phyloP scores from a whole-genome alignment of 2,113 vertebrate genomes.

The Cynoglossus semilaevis region DNA sequence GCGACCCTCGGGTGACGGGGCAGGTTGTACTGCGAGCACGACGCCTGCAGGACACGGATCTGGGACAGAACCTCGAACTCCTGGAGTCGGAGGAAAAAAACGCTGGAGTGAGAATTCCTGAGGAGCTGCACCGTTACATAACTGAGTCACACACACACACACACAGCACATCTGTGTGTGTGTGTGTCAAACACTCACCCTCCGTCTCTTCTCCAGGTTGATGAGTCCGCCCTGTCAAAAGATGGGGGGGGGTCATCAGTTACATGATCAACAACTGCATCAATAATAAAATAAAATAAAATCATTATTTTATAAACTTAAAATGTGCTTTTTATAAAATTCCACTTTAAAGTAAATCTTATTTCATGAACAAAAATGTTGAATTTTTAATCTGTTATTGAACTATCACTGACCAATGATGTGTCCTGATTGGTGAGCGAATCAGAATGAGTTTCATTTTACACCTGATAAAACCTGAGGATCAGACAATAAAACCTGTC shows the following conservation, averaged over 20 bases:
- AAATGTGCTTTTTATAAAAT: no score
- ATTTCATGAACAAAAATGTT: no score
- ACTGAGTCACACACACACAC: slow-evolving; percentile 1
- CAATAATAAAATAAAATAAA: background rate
- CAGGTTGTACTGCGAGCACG: slow-evolving; percentile 78
- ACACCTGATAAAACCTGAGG: no score
- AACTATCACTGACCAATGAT: no score
- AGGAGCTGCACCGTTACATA: background rate
- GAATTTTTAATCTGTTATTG: no score
- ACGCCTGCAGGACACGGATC: slow-evolving; percentile 81
- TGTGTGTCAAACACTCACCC: slow-evolving; percentile 79
- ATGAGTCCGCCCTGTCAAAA: slow-evolving; percentile 81
- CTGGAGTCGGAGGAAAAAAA: slow-evolving; percentile 52
- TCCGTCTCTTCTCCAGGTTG: slow-evolving; percentile 88
- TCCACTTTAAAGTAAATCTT: no score
- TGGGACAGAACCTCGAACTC: slow-evolving; percentile 85
- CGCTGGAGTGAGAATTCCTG: no score
- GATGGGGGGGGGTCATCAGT: background rate
- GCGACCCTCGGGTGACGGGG: slow-evolving; percentile 63
- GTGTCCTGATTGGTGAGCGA: no score
- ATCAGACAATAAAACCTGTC: no score
- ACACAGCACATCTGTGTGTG: background rate
- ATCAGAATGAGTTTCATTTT: no score
- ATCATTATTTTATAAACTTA: no score
- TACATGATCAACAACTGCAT: background rate